Percentiles rank a stretch among this genome's conserved stretches.
phyloP scores from a whole-genome alignment of 2,888 invertebrate genomes.

The Volucella inanis region DNA sequence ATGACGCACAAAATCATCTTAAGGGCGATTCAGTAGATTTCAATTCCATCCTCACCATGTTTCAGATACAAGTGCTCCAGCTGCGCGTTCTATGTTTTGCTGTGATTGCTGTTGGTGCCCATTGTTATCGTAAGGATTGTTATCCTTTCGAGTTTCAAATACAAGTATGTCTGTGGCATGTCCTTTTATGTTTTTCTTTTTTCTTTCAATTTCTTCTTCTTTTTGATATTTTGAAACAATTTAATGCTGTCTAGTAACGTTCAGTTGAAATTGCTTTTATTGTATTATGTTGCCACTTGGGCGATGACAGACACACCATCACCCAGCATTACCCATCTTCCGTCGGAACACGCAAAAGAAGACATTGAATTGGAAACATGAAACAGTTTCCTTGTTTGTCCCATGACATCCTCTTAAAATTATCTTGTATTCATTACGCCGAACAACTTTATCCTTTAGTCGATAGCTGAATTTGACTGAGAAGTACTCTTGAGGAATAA shows the following conservation, averaged over 20 bases:
- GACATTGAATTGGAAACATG: slow-evolving; percentile 7
- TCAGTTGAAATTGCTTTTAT: slow-evolving; percentile 34
- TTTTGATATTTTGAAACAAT: slow-evolving; percentile 36
- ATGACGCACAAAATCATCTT: slow-evolving; percentile 51
- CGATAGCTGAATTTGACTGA: slow-evolving; percentile 69
- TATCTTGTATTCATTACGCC: slow-evolving; percentile 73
- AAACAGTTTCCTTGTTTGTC: slow-evolving; percentile 63
- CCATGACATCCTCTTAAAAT: slow-evolving; percentile 67
- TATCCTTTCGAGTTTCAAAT: slow-evolving; percentile 16
- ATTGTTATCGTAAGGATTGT: not conserved
- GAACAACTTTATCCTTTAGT: slow-evolving; percentile 72
- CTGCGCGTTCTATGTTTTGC: slow-evolving; percentile 52
- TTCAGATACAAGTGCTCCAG: slow-evolving; percentile 49
- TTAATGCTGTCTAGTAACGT: slow-evolving; percentile 27
- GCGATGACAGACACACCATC: slow-evolving; percentile 36
- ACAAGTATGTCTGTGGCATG: slow-evolving; percentile 19
- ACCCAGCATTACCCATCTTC: slow-evolving; percentile 1
- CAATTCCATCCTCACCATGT: slow-evolving; percentile 34
- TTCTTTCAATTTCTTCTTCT: slow-evolving; percentile 43
- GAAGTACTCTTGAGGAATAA: slow-evolving; percentile 29
- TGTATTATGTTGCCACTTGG: slow-evolving; percentile 44
- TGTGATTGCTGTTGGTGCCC: slow-evolving; percentile 22
- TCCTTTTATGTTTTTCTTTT: slow-evolving; percentile 17
- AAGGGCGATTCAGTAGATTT: slow-evolving; percentile 27
- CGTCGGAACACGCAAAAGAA: not conserved